Base-by-base conservation (phyloP, 2,797 vertebrate species). In the Huso huso region DNA sequence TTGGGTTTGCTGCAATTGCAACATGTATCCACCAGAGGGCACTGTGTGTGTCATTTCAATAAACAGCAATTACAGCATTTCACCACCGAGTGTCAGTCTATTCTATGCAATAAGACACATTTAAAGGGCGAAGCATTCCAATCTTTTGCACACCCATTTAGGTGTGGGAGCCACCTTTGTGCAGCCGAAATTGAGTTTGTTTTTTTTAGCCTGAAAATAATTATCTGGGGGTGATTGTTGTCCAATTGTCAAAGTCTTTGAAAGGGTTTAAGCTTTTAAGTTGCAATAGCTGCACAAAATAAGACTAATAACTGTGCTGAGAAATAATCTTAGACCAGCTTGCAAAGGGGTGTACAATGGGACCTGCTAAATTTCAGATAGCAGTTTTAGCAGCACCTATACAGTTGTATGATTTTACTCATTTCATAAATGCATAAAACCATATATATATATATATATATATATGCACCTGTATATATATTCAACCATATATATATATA, bases 301-400 rank as follows among this genome's bases (percentile, higher is more conserved):
- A 48, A 18, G 37, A 37, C 37, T 37, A 37, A 37, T 37, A 37
- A 37, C 37, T 49, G 69, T 62, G 65, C 60, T 70, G 60, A 70
- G 37, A 37, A 48, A 48, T 63, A 65, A 70, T 15, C 48, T 49
- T 51, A 61, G 49, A 23, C 65, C 49, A 7, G 51, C 51, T 59
- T 67, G 51, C 8, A 10, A 60, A 51, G 15, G 48, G 18, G 6
- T 18, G 53, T 51, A 59, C 3, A 66, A 8, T 9, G n/a, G 58
- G 51, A 51, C 48, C 63, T 12, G 51, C 64, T 6, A 18, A 1
- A 11, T 58, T 10, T 52, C 58, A 76, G 75, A 83, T 77, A 84
- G 74, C 72, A 74, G 82, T 80, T 83, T 87, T 89, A 89, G 88
- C 87, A 90, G 89, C 88, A 87, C 80, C 82, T 85, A 83, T 82